Evolutionary conservation across 2,113 vertebrate species (phyloP).

Genomic region (Haliaeetus leucogaster): DNA sequence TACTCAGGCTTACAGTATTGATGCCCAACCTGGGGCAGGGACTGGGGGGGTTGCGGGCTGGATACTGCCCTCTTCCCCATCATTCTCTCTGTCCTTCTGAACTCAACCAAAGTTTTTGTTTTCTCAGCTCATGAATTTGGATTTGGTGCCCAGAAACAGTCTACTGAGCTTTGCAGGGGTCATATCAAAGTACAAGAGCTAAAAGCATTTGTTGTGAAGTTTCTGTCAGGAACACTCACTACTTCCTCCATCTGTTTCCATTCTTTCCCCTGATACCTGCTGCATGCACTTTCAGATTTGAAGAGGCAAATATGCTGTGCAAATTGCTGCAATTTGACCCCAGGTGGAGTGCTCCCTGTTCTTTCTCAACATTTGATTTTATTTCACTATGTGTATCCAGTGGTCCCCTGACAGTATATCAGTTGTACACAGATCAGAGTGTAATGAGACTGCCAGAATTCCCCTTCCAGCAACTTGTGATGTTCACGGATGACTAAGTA

Average conservation of each 20-base stretch:
- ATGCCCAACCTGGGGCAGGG: not conserved
- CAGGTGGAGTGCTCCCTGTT: not conserved
- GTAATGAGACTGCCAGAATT: not conserved
- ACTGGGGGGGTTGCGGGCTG: accelerated
- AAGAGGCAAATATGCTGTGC: not conserved
- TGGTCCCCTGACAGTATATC: not conserved
- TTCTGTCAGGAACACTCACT: not conserved
- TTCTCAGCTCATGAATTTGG: not conserved
- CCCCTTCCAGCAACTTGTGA: not conserved
- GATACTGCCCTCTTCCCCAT: not conserved
- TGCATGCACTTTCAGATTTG: not conserved
- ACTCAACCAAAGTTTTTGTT: not conserved
- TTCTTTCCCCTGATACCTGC: not conserved
- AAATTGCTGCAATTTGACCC: not conserved
- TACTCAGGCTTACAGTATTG: not conserved
- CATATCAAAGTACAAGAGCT: not conserved
- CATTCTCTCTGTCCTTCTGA: not conserved
- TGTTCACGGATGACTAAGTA: not conserved
- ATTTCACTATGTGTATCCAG: not conserved
- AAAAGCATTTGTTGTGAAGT: not conserved
- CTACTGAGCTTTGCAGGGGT: not conserved
- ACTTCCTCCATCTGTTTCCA: not conserved
- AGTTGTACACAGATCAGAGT: not conserved
- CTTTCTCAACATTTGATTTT: not conserved
- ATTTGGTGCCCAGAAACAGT: not conserved